Evolutionary conservation across 2,113 vertebrate species (phyloP), one percentile per base, ranked within the genome.

Genomic region (Solea solea): DNA sequence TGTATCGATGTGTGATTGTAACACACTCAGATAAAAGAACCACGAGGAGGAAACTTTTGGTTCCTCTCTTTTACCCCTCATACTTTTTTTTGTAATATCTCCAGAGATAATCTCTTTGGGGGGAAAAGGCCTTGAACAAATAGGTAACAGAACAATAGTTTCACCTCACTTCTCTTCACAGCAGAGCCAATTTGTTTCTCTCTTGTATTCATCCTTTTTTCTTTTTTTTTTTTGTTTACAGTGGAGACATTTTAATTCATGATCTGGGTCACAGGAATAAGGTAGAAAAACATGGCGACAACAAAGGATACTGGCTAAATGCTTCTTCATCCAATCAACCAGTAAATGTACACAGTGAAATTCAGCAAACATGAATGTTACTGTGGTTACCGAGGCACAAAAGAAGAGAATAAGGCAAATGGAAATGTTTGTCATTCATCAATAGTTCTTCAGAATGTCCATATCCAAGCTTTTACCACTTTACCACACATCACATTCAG

Each of bases 1-100:
- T 72, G 86, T 87, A 84, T 83, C 83, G 84, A 88, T 87, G 42
- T 76, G 55, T 85, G 86, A 88, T 82, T 86, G 58, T 79, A 81
- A 82, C 66, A 74, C 74, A 71, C 64, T 72, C 40, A 86, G 85
- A 87, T 83, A 78, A 60, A 74, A 9, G 25, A 27, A 15, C 60
- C 86, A 77, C 76, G 70, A 71, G 58, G 63, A 75, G 53, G 59
- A 77, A 81, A 82, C 61, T 69, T 86, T 76, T 44, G 44, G 77
- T 67, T 73, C 57, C 69, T 76, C 68, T n/a, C 79, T 16, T 55
- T 39, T 50, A 49, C 77, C 72, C 67, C 71, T 54, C 69, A 74
- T 57, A 63, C 1, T 64, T 63, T 25, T 16, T 62, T 68, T 53
- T 63, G n/a, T n/a, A 53, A 64, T 46, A 3, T 62, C 72, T 76